phyloP scores from a whole-genome alignment of 2,888 invertebrate genomes.

The Himalopsyche tibetana region DNA sequence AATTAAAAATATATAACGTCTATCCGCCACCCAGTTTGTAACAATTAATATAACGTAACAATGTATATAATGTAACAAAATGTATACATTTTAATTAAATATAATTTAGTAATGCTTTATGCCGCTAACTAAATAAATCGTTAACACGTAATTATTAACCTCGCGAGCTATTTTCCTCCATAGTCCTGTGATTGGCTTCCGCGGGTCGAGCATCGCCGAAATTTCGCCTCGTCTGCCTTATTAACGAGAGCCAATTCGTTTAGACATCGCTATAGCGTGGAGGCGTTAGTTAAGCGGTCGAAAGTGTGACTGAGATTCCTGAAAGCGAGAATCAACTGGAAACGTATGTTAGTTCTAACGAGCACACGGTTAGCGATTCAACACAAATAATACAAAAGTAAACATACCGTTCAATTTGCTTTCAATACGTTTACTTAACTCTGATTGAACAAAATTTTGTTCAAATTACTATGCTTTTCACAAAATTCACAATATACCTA shows the following conservation, averaged over 20 bases:
- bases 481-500: too few species aligned
- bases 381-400: constrained; percentile 28
- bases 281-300: constrained; percentile 8
- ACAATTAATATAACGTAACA: too few species aligned
- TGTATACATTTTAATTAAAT: too few species aligned
- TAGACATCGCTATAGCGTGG: background rate
- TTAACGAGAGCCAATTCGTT: constrained; percentile 43
- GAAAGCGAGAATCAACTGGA: constrained; percentile 4
- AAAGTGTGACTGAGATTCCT: constrained; percentile 39
- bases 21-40: too few species aligned
- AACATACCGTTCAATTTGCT: background rate
- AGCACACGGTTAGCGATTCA: constrained; percentile 40
- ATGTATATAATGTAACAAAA: too few species aligned
- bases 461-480: too few species aligned
- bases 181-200: background rate
- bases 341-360: constrained; percentile 34
- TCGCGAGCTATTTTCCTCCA: background rate
- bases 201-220: constrained; percentile 12
- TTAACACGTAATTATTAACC: too few species aligned
- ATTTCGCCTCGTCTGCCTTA: constrained; percentile 7
- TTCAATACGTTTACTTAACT: background rate
- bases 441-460: background rate
- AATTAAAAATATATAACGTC: too few species aligned
- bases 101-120: too few species aligned
- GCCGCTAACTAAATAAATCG: too few species aligned